Percentiles rank a stretch among this genome's conserved stretches.
phyloP scores from a whole-genome alignment of 2,113 vertebrate genomes.

The Psilopsiagon aymara region DNA sequence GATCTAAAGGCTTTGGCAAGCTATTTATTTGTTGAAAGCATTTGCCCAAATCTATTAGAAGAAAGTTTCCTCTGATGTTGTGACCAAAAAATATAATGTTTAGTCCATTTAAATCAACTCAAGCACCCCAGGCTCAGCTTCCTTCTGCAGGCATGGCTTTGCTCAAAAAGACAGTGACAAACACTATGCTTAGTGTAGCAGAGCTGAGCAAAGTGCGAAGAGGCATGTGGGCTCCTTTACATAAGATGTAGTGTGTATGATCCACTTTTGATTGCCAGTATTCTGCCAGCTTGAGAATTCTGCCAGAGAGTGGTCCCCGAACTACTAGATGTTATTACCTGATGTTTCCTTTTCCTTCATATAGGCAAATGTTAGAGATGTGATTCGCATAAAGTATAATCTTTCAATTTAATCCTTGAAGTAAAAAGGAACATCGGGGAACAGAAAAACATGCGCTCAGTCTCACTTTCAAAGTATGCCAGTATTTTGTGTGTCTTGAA shows the following conservation, averaged over 20 bases:
- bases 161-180: not conserved
- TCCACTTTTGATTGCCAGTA: not conserved
- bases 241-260: not conserved
- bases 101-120: not conserved
- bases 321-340: not conserved
- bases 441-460: not conserved
- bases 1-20: not conserved
- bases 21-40: not conserved
- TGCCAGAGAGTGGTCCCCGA: not conserved
- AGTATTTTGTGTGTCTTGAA: not conserved
- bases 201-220: not conserved
- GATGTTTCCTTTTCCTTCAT: not conserved
- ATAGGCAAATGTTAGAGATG: not conserved
- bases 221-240: slow-evolving; percentile 2
- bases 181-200: not conserved
- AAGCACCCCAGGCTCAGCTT: not conserved
- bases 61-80: not conserved
- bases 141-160: not conserved
- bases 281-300: not conserved
- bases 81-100: not conserved
- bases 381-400: not conserved
- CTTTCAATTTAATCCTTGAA: slow-evolving; percentile 9
- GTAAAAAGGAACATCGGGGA: not conserved
- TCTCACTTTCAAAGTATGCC: not conserved
- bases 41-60: not conserved